Conservation (phyloP, 2,113 vertebrate species). For the Willisornis vidua region DNA sequence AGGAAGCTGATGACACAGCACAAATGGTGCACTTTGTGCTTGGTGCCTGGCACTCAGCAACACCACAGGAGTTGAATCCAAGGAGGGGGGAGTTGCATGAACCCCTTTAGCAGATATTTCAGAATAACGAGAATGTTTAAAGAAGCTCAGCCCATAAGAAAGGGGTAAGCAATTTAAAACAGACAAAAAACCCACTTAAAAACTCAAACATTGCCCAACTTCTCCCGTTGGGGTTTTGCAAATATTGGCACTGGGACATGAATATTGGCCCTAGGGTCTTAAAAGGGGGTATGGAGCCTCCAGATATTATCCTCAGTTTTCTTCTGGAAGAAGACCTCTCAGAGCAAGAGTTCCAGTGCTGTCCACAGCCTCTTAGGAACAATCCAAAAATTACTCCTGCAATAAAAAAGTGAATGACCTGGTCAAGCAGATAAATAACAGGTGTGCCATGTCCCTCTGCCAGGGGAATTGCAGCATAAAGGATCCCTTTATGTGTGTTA, state of each 20-base stretch:
- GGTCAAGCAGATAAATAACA: background rate
- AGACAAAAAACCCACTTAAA: too few species aligned
- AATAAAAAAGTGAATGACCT: background rate
- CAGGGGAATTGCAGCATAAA: background rate
- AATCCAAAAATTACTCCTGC: background rate
- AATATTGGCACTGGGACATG: background rate
- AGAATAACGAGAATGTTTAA: background rate
- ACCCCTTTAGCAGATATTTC: background rate
- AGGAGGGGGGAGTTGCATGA: background rate
- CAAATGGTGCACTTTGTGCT: background rate
- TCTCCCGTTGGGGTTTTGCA: background rate
- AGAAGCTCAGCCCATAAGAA: background rate
- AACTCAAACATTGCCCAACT: background rate
- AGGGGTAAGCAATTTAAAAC: background rate
- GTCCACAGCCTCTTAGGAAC: background rate
- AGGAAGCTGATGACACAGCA: conserved; percentile 61
- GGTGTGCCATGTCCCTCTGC: background rate
- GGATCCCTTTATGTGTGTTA: background rate
- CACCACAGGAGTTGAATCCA: background rate
- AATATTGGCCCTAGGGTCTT: background rate
- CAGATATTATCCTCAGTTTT: background rate
- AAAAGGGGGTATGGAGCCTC: background rate
- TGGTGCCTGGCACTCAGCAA: background rate
- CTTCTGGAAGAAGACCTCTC: background rate
- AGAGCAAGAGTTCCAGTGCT: background rate